Conservation (phyloP, 35 echinoderm and acorn worm genomes). For the Heliocidaris tuberculata region DNA sequence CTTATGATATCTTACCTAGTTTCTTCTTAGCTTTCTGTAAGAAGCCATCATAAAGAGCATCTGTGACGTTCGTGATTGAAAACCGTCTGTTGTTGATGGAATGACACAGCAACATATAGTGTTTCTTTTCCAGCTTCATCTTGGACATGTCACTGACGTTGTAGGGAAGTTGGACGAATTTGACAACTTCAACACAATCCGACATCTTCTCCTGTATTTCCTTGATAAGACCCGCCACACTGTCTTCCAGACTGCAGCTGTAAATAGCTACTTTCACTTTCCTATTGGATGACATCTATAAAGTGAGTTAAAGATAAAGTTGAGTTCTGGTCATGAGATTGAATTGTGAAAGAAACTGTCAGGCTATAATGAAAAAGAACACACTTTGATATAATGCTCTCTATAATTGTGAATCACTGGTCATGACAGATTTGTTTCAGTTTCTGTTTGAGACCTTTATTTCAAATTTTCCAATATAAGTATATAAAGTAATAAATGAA, state of each 20-base stretch:
- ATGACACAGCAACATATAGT: background rate
- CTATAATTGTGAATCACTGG: too few relatives aligned
- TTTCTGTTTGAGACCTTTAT: too few relatives aligned
- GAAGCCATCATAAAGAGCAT: constrained; percentile 29
- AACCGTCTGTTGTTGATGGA: background rate
- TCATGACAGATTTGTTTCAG: too few relatives aligned
- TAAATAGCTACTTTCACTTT: background rate
- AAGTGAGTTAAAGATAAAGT: too few relatives aligned
- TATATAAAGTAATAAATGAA: too few relatives aligned
- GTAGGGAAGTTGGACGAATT: background rate
- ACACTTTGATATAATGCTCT: too few relatives aligned
- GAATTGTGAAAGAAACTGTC: too few relatives aligned
- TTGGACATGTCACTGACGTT: background rate
- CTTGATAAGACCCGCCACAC: background rate
- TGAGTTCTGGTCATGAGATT: too few relatives aligned
- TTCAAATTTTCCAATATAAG: too few relatives aligned
- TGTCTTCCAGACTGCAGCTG: background rate
- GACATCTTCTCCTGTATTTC: background rate
- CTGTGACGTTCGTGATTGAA: constrained; percentile 24
- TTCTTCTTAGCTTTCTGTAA: background rate
- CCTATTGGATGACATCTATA: background rate
- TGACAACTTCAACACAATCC: background rate
- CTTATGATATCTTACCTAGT: background rate
- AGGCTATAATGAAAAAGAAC: too few relatives aligned
- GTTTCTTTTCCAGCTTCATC: background rate